Percentiles rank a stretch among this genome's conserved stretches.
Conservation (phyloP, 2,888 invertebrate genomes). For the Ophion slaviceki region DNA sequence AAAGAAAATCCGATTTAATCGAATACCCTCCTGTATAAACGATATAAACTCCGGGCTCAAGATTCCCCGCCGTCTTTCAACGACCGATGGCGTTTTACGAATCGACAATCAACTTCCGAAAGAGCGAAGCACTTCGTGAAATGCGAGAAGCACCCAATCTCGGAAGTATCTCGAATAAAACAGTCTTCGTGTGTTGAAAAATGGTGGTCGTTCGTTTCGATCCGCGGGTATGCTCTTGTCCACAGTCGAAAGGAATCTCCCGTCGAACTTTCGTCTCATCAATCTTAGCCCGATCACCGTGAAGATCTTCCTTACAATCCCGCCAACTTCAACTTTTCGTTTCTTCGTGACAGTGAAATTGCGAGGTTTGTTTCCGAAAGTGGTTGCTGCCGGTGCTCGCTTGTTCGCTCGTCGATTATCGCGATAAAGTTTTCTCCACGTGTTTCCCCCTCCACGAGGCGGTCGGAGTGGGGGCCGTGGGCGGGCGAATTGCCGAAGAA, state of each 20-base stretch:
- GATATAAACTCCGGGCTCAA: not conserved
- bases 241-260: not conserved
- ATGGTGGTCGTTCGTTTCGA: not conserved
- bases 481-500: not conserved
- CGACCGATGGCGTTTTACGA: not conserved
- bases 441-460: not conserved
- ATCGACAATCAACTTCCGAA: not conserved
- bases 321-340: not conserved
- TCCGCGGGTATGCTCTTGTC: not conserved
- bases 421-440: not conserved
- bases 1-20: not conserved
- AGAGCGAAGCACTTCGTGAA: not conserved
- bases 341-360: not conserved
- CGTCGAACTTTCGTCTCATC: not conserved
- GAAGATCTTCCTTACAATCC: not conserved
- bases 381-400: not conserved
- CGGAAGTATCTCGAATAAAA: not conserved
- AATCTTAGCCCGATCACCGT: slow-evolving; percentile 11
- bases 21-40: not conserved
- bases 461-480: not conserved
- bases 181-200: not conserved
- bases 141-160: not conserved
- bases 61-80: not conserved
- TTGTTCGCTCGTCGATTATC: not conserved
- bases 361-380: slow-evolving; percentile 1